A percentile compares a stretch with the other conserved stretches of the same genome.
These are phyloP conservation scores for Xylota segnis DNA, from an alignment of 2,888 invertebrate species.

Conservation along the genomic window DNA sequence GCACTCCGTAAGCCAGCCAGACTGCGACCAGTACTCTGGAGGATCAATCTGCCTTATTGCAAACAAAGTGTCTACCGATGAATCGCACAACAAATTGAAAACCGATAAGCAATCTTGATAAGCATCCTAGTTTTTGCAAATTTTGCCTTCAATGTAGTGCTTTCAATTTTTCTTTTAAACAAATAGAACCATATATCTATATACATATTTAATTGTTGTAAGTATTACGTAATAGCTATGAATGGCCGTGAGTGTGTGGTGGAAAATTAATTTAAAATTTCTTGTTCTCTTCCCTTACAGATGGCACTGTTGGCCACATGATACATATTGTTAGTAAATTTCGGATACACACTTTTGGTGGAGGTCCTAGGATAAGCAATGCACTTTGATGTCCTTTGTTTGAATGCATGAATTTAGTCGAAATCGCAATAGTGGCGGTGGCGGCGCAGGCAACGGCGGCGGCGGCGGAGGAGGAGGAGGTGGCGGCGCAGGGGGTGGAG, in stretches of 20 bases:
- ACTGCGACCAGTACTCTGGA: not conserved
- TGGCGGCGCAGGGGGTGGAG: constrained; percentile 23
- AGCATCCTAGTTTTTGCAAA: not conserved
- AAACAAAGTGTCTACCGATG: not conserved
- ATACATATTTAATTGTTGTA: not conserved
- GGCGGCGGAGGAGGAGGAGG: constrained; percentile 27
- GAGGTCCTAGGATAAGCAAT: constrained; percentile 54
- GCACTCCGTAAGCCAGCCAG: not conserved
- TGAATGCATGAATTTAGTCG: constrained; percentile 70
- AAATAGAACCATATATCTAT: not conserved
- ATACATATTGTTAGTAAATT: not conserved
- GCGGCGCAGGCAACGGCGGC: constrained; percentile 57
- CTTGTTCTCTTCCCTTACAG: not conserved
- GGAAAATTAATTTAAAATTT: not conserved
- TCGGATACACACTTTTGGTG: constrained; percentile 20
- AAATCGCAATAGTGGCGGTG: constrained; percentile 79
- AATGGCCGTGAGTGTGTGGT: not conserved
- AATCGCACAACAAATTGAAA: not conserved
- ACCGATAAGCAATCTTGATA: not conserved
- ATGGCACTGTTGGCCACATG: constrained; percentile 18
- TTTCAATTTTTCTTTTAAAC: not conserved
- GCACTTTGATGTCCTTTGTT: constrained; percentile 68
- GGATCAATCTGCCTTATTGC: not conserved
- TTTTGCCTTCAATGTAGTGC: constrained; percentile 11
- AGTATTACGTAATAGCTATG: constrained; percentile 11